Evolutionary conservation across 2,797 vertebrate species (phyloP).

Genomic region (Tenualosa thibaudeaui): DNA sequence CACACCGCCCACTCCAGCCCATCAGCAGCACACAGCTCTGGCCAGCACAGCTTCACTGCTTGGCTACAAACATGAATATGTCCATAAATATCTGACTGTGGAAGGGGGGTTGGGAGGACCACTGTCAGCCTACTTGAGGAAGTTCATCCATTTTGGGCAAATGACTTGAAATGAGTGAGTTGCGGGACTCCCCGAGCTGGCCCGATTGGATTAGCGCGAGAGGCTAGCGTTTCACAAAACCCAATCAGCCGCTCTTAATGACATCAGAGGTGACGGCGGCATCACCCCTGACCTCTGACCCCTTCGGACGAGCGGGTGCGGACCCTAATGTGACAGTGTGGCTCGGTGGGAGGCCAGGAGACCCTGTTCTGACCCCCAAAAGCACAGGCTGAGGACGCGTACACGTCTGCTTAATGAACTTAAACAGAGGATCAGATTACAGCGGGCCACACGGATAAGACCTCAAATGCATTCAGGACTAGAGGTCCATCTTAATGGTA

Average conservation of each 20-base stretch:
- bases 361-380: conserved; percentile 5
- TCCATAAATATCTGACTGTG: not conserved
- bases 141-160: conserved; percentile 35
- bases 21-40: not conserved
- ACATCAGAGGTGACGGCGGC: conserved; percentile 38
- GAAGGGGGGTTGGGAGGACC: not conserved
- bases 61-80: not conserved
- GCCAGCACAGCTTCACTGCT: not conserved
- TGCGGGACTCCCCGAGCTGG: not conserved
- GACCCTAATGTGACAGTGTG: conserved; percentile 12
- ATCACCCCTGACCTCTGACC: conserved; percentile 43
- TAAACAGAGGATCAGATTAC: conserved; percentile 8
- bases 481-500: not conserved
- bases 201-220: conserved; percentile 31
- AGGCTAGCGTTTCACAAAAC: conserved; percentile 38
- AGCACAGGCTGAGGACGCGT: not conserved
- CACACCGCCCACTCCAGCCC: not conserved
- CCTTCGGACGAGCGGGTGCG: not conserved
- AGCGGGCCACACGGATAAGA: not conserved
- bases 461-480: not conserved
- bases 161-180: conserved; percentile 25
- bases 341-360: not conserved
- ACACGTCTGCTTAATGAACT: not conserved
- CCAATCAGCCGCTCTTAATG: conserved; percentile 38
- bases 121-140: conserved; percentile 21